Evolutionary conservation across 1,140 invertebrate genomes (phyloP).

Genomic region (Trinorchestia longiramus): DNA sequence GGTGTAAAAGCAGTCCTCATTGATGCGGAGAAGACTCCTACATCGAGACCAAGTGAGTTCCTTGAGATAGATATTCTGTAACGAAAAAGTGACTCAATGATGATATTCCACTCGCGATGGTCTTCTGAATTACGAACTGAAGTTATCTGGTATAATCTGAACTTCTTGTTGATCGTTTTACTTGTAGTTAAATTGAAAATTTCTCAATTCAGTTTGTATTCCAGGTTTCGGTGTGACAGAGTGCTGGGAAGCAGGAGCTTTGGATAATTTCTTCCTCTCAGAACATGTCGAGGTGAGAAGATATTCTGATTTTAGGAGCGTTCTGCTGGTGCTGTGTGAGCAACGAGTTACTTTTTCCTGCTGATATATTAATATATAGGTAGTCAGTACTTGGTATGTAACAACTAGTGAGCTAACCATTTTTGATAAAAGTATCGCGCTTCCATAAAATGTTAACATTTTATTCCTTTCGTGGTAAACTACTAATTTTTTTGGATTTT

Average conservation of each 20-base stretch:
- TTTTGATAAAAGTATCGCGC: no score
- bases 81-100: neutral
- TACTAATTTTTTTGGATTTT: no score
- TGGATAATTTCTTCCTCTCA: neutral
- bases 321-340: neutral
- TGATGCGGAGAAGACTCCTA: neutral
- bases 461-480: no score
- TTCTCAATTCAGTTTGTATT: neutral
- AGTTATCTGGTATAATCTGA: neutral
- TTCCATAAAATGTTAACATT: no score
- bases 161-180: neutral
- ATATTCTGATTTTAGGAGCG: neutral
- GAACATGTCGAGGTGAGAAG: neutral
- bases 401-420: no score
- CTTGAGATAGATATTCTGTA: neutral
- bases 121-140: conserved; percentile 8
- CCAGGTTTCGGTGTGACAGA: neutral
- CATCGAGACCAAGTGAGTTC: neutral
- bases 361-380: no score
- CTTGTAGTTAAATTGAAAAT: neutral
- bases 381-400: no score
- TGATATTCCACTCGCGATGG: conserved; percentile 24
- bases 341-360: no score
- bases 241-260: neutral
- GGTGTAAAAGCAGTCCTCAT: neutral